A percentile compares a stretch with the other conserved stretches of the same genome.
phyloP scores from a whole-genome alignment of 2,888 invertebrate species.

The Cheilosia variabilis region DNA sequence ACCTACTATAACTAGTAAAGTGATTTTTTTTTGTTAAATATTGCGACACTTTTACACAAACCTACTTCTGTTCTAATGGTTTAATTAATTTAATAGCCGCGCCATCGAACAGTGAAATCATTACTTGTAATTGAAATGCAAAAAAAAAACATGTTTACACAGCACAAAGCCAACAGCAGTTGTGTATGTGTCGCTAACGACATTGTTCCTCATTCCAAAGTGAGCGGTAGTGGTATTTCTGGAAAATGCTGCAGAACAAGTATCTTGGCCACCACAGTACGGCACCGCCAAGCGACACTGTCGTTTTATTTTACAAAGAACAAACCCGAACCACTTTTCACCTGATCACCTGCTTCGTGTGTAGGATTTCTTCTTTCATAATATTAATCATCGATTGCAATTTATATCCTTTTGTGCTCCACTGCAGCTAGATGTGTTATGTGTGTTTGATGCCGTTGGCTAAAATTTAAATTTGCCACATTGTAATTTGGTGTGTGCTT shows the following conservation, averaged over 20 bases:
- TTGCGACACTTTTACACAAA: conserved; percentile 25
- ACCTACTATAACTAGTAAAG: neutral
- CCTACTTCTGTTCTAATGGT: conserved; percentile 12
- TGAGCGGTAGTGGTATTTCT: conserved; percentile 51
- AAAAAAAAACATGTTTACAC: conserved; percentile 19
- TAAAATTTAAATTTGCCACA: conserved; percentile 15
- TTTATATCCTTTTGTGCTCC: conserved; percentile 56
- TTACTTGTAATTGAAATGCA: conserved; percentile 8
- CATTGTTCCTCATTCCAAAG: conserved; percentile 72
- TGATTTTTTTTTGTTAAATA: neutral
- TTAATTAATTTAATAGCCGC: conserved; percentile 34
- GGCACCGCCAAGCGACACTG: conserved; percentile 24
- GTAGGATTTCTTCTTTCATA: conserved; percentile 41
- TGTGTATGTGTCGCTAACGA: conserved; percentile 53
- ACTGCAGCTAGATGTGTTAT: conserved; percentile 3
- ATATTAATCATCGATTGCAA: conserved; percentile 50
- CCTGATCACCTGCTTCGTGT: conserved; percentile 63
- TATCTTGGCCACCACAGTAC: conserved; percentile 39
- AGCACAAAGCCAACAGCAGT: conserved; percentile 14
- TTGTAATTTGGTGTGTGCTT: conserved; percentile 19
- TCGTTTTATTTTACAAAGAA: conserved; percentile 1
- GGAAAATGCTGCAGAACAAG: conserved; percentile 61
- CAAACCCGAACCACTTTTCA: conserved; percentile 61
- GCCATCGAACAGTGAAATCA: conserved; percentile 42
- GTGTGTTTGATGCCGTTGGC: conserved; percentile 22